Evolutionary conservation across 2,888 invertebrate species (phyloP).

Genomic region (Agrilus cyanescens): DNA sequence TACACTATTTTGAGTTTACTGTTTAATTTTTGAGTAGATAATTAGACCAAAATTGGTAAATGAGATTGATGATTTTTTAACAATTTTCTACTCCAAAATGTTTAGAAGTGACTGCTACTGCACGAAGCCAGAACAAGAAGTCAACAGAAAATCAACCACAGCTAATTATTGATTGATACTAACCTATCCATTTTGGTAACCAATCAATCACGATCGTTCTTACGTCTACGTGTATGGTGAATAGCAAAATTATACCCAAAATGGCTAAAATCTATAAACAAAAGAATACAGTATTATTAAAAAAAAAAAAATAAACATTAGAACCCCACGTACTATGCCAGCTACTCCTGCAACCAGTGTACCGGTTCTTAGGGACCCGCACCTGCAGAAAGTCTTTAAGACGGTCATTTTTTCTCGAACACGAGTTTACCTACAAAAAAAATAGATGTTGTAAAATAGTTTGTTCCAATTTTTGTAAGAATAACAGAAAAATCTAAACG

Average conservation of each 20-base stretch:
- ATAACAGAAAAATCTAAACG: no score
- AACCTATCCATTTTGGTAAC: slow-evolving; percentile 53
- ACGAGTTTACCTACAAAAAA: neutral
- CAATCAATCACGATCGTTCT: slow-evolving; percentile 68
- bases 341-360: slow-evolving; percentile 59
- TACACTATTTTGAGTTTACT: slow-evolving; percentile 7
- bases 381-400: slow-evolving; percentile 57
- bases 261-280: slow-evolving; percentile 50
- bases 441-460: neutral
- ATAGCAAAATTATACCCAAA: slow-evolving; percentile 54
- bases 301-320: slow-evolving; percentile 2
- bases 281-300: slow-evolving; percentile 1
- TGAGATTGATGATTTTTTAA: neutral
- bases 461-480: no score
- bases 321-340: slow-evolving; percentile 50
- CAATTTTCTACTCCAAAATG: no score
- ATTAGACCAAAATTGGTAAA: slow-evolving; percentile 1
- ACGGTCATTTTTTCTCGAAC: slow-evolving; percentile 35
- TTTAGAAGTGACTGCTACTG: no score
- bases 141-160: no score
- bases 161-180: slow-evolving; percentile 27
- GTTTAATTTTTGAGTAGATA: no score
- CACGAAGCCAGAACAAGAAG: no score
- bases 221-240: slow-evolving; percentile 54
- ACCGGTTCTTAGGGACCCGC: slow-evolving; percentile 60